phyloP scores from a whole-genome alignment of 2,113 vertebrate genomes.

The Catharus fuscescens region DNA sequence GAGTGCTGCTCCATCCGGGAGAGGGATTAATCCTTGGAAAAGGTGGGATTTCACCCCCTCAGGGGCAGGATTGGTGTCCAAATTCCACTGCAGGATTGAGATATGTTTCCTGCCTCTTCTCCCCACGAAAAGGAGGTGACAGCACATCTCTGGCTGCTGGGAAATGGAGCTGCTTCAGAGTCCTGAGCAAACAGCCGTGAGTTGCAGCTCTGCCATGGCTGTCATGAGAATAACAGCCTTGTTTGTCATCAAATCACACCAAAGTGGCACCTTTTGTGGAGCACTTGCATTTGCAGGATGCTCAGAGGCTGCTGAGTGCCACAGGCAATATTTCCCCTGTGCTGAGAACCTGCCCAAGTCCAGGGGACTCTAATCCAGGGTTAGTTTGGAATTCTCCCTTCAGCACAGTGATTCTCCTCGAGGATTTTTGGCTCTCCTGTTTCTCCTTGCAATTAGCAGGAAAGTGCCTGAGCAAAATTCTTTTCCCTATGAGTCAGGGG shows the following conservation, averaged over 20 bases:
- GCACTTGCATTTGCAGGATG: not conserved
- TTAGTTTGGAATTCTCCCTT: not conserved
- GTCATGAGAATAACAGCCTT: not conserved
- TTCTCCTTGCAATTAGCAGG: slow-evolving; percentile 15
- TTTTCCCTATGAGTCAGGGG: not conserved
- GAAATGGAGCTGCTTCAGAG: not conserved
- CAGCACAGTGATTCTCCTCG: not conserved
- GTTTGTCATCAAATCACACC: not conserved
- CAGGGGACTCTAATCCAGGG: not conserved
- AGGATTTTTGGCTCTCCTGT: not conserved
- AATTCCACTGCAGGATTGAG: not conserved
- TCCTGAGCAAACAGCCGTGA: not conserved
- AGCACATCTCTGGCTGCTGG: not conserved
- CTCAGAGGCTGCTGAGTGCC: not conserved
- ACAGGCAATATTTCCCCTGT: not conserved
- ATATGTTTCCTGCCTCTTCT: not conserved
- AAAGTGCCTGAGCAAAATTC: not conserved
- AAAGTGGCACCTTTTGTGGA: not conserved
- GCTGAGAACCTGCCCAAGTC: not conserved
- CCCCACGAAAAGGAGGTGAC: rapidly evolving
- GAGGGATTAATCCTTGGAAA: not conserved
- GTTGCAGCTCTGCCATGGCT: rapidly evolving
- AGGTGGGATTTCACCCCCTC: not conserved
- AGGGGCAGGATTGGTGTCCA: not conserved
- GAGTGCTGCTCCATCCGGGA: rapidly evolving